Percentiles rank a stretch among this genome's conserved stretches.
Evolutionary conservation across 2,797 vertebrate genomes (phyloP).

Genomic region (Acanthopagrus latus): DNA sequence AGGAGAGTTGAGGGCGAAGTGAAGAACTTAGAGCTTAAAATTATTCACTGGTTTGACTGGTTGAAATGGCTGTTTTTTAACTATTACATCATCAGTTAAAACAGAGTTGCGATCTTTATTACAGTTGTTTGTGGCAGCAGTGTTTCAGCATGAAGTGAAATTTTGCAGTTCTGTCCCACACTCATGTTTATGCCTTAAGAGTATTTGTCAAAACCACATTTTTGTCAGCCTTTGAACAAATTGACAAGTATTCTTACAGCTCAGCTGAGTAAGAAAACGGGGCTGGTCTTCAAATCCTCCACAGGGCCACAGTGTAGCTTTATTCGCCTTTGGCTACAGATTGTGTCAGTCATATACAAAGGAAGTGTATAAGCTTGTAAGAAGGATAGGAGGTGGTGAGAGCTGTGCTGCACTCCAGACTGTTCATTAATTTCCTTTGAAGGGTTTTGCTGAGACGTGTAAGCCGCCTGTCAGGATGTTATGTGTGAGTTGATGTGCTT

Average conservation of each 20-base stretch:
- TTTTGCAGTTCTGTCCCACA: constrained; percentile 14
- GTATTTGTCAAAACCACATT: constrained; percentile 22
- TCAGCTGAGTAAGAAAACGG: constrained; percentile 19
- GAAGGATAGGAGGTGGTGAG: constrained; percentile 35
- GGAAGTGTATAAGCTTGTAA: constrained; percentile 36
- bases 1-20: neutral
- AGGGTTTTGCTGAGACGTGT: constrained; percentile 63
- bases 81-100: neutral
- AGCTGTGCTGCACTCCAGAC: constrained; percentile 43
- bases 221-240: constrained; percentile 56
- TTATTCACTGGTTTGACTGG: too few species aligned
- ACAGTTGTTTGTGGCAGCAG: neutral
- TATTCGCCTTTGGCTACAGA: constrained; percentile 46
- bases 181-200: constrained; percentile 19
- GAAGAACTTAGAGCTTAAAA: neutral
- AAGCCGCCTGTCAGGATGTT: constrained; percentile 53
- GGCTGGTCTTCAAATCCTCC: constrained; percentile 43
- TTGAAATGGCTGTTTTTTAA: neutral
- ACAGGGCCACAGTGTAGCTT: constrained; percentile 18
- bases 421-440: constrained; percentile 63
- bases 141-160: neutral
- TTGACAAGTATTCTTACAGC: constrained; percentile 39
- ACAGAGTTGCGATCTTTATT: neutral
- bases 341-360: constrained; percentile 61
- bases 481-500: constrained; percentile 17